A percentile compares a stretch with the other conserved stretches of the same genome.
Evolutionary conservation across 2,888 invertebrate species (phyloP).

Genomic region (Cylindroiulus punctatus): DNA sequence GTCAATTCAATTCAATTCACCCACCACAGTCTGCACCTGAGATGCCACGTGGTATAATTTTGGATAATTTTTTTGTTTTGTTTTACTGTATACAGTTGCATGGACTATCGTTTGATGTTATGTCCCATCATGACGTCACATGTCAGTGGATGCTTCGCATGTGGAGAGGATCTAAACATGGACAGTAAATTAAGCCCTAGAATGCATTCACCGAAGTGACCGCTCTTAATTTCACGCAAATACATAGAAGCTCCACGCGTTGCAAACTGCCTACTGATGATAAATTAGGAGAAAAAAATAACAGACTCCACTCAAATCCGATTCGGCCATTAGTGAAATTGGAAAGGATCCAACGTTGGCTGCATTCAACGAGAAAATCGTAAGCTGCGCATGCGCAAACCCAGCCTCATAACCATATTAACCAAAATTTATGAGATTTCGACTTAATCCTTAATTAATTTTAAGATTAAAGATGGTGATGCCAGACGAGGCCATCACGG

Average conservation of each 20-base stretch:
- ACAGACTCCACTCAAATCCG: not conserved
- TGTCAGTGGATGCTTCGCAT: no score
- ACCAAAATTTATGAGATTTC: conserved; percentile 9
- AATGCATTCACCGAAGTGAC: not conserved
- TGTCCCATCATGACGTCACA: no score
- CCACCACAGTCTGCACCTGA: no score
- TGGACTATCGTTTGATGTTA: no score
- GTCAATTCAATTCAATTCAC: no score
- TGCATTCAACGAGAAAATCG: not conserved
- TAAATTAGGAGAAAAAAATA: not conserved
- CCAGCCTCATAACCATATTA: not conserved
- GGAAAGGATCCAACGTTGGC: not conserved
- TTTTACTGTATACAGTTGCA: no score
- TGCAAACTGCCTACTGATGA: not conserved
- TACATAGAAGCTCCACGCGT: not conserved
- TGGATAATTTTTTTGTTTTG: no score
- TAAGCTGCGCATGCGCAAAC: not conserved
- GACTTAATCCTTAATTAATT: not conserved
- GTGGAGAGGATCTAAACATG: not conserved
- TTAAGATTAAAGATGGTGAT: not conserved
- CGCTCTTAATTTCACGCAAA: conserved; percentile 3
- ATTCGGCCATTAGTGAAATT: not conserved
- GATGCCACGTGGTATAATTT: no score
- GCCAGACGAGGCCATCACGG: not conserved
- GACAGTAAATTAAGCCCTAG: not conserved